Conservation (phyloP, 2,113 vertebrate genomes). For the Hippocampus barbouri region DNA sequence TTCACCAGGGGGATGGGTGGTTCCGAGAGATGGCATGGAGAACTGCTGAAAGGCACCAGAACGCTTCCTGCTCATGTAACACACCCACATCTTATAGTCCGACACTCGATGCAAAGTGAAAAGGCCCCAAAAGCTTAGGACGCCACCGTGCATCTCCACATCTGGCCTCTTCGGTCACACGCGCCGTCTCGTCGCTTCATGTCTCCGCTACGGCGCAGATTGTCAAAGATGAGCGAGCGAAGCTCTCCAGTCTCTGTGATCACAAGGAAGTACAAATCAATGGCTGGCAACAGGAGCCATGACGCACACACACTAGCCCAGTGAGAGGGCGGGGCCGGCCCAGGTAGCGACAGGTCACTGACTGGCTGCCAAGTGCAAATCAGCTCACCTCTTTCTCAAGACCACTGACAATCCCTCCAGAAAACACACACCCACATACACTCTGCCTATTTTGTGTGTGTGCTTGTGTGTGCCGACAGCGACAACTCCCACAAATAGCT, state of each 20-base stretch:
- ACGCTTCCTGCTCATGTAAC: conserved; percentile 14
- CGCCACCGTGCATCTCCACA: not conserved
- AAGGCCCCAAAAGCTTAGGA: conserved; percentile 26
- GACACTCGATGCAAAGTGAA: conserved; percentile 44
- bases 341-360: conserved; percentile 60
- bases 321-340: conserved; percentile 53
- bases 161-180: conserved; percentile 23
- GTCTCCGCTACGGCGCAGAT: conserved; percentile 7
- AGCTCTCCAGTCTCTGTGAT: conserved; percentile 32
- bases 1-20: conserved; percentile 6
- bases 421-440: conserved; percentile 22
- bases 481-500: conserved; percentile 27
- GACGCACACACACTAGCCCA: conserved; percentile 38
- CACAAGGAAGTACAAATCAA: conserved; percentile 48
- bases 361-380: conserved; percentile 42
- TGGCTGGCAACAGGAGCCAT: conserved; percentile 39
- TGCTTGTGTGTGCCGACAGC: conserved; percentile 12
- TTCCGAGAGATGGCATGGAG: conserved; percentile 36
- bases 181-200: not conserved
- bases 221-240: not conserved
- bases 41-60: conserved; percentile 40
- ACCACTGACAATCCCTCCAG: not conserved
- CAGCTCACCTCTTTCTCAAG: conserved; percentile 14
- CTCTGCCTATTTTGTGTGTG: conserved; percentile 16
- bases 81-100: conserved; percentile 36